Evolutionary conservation across 2,113 vertebrate genomes (phyloP).

Genomic region (Cyphomyrus discorhynchus): DNA sequence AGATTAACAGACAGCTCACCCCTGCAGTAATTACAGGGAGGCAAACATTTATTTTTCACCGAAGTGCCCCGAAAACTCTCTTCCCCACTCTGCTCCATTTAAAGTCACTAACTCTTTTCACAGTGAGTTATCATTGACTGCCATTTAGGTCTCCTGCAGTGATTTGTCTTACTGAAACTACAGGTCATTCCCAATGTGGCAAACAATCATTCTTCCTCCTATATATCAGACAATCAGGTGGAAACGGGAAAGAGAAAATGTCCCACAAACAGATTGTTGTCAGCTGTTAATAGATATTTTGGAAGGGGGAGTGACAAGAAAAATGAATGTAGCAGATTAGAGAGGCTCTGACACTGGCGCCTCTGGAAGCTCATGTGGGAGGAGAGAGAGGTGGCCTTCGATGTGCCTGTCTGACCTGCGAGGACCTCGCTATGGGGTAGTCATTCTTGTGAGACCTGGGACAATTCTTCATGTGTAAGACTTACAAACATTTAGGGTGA

Average conservation of each 20-base stretch:
- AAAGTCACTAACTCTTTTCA: slow-evolving; percentile 85
- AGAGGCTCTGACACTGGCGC: slow-evolving; percentile 40
- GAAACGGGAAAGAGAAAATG: slow-evolving; percentile 60
- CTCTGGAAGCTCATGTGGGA: not conserved
- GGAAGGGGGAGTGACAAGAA: slow-evolving; percentile 58
- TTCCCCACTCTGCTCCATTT: slow-evolving; percentile 86
- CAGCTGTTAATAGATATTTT: slow-evolving; percentile 65
- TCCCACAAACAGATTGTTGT: slow-evolving; percentile 62
- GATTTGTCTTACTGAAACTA: slow-evolving; percentile 93
- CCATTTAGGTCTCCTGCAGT: slow-evolving; percentile 77
- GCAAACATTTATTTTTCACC: slow-evolving; percentile 82
- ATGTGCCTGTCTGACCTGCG: not conserved
- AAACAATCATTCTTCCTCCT: slow-evolving; percentile 86
- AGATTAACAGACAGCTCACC: slow-evolving; percentile 71
- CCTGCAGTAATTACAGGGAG: slow-evolving; percentile 73
- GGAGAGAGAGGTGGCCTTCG: not conserved
- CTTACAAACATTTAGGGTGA: not conserved
- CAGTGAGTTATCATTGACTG: slow-evolving; percentile 98
- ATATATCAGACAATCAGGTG: slow-evolving; percentile 86
- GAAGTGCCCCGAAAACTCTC: slow-evolving; percentile 81
- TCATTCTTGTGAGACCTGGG: not conserved
- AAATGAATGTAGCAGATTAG: slow-evolving; percentile 63
- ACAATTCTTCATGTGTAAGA: not conserved
- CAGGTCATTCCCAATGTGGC: slow-evolving; percentile 74
- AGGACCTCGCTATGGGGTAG: not conserved